Conservation (phyloP, 2,888 invertebrate genomes). For the Lochmaea crataegi region DNA sequence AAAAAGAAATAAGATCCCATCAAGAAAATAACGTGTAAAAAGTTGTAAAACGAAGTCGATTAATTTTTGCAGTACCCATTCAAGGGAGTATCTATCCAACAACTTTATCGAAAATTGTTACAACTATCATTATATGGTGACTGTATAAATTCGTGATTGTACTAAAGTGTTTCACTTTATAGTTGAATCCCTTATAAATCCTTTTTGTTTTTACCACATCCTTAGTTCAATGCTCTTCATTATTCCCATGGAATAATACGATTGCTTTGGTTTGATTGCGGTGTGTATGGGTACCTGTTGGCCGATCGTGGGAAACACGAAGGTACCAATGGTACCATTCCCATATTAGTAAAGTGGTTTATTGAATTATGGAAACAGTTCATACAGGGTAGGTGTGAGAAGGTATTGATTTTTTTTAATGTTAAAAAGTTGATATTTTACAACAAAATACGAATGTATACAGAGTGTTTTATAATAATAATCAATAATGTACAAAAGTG, state of each 20-base stretch:
- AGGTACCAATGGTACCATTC: constrained; percentile 25
- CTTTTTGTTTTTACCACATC: constrained; percentile 51
- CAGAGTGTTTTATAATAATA: too few species aligned
- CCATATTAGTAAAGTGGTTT: constrained; percentile 35
- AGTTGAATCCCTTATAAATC: neutral
- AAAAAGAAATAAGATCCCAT: too few species aligned
- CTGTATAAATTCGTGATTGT: too few species aligned
- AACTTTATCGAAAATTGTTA: too few species aligned
- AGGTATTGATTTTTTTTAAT: neutral
- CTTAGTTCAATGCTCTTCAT: constrained; percentile 56
- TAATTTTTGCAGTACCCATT: too few species aligned
- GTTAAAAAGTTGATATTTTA: neutral
- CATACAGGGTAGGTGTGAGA: constrained; percentile 4
- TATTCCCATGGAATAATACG: constrained; percentile 36
- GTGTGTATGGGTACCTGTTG: constrained; percentile 35
- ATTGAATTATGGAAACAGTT: constrained; percentile 31
- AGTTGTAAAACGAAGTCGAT: too few species aligned
- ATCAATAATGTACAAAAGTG: too few species aligned
- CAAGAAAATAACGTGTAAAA: too few species aligned
- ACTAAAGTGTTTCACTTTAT: too few species aligned
- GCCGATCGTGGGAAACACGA: constrained; percentile 47
- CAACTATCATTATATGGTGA: too few species aligned
- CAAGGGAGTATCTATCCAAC: too few species aligned
- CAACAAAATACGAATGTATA: neutral
- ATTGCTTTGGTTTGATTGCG: constrained; percentile 35